Evolutionary conservation across 53 echinoderm and acorn worm species (phyloP), one percentile per base, ranked within the genome.

Genomic region (Astropecten irregularis): DNA sequence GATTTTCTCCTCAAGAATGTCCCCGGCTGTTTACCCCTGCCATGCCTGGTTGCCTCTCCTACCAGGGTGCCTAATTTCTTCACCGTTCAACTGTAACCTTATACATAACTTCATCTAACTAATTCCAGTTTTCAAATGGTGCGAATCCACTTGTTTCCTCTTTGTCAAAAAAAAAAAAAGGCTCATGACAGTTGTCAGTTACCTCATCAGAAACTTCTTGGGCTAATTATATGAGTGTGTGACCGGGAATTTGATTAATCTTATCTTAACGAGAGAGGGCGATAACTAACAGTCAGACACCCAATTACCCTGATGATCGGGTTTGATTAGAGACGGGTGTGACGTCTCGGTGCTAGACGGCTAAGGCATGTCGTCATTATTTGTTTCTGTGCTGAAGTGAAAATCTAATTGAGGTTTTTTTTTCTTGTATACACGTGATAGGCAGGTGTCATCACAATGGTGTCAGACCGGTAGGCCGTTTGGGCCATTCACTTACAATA

Each of bases 261-360:
- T 76, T 58, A 76, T 76, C 76, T 76, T 76, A 76, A 76, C 58
- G 76, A 76, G 76, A 28, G 42, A 13, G 71, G 32, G 33, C 32
- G 71, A 71, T 71, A 71, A 71, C 71, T 35, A 8, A 35, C n/a
- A n/a, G n/a, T 15, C 23, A 23, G 38, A 39, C 35, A 76, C 57
- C 76, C 76, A 76, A 58, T 76, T 58, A 55, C 57, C 39, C 15
- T 31, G 13, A 9, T n/a, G n/a, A n/a, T 29, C 59, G 9, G 59
- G 59, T 1, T 27, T 58, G 59, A 58, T 58, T 27, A 9, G 3
- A 21, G 58, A 2, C 11, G 4, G 54, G 54, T 54, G 59, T 9
- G 59, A 13, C 27, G 59, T 58, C 59, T 1, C 28, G 2, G 27
- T 16, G 1, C 29, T 58, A 42, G 42, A 42, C 42, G 42, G 42